These are phyloP conservation scores for Palloptera scutellata DNA, from an alignment of 2,888 invertebrate species.

Conservation along the genomic window DNA sequence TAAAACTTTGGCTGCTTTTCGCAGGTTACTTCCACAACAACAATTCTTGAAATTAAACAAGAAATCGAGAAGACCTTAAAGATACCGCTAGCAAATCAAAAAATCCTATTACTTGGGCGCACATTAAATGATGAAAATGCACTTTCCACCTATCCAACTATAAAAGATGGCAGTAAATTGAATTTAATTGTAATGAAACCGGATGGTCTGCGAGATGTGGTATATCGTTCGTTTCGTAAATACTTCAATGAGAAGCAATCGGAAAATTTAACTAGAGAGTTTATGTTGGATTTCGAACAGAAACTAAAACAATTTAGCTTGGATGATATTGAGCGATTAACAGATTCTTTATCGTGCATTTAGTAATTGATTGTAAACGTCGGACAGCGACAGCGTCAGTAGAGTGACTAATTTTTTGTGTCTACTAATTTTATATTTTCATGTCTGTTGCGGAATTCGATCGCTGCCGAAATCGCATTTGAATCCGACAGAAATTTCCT, in stretches of 20 bases:
- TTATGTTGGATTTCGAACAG: slow-evolving; percentile 59
- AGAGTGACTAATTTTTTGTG: too few species aligned
- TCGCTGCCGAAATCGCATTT: too few species aligned
- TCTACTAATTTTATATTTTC: too few species aligned
- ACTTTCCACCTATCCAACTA: slow-evolving; percentile 74
- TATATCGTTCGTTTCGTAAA: slow-evolving; percentile 62
- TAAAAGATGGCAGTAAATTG: slow-evolving; percentile 79
- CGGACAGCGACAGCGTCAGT: too few species aligned
- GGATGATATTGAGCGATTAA: slow-evolving; percentile 61
- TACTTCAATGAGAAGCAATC: slow-evolving; percentile 73
- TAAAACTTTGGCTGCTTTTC: neutral
- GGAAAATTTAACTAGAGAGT: slow-evolving; percentile 60
- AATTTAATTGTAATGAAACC: slow-evolving; percentile 75
- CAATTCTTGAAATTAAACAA: slow-evolving; percentile 75
- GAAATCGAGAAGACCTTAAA: slow-evolving; percentile 71
- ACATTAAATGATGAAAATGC: slow-evolving; percentile 76
- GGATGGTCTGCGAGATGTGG: slow-evolving; percentile 69
- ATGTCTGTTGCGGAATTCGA: too few species aligned
- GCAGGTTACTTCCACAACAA: slow-evolving; percentile 69
- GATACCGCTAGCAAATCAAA: slow-evolving; percentile 75
- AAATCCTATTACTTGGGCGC: slow-evolving; percentile 75
- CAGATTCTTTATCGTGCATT: slow-evolving; percentile 43
- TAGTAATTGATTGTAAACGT: neutral
- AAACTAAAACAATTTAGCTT: slow-evolving; percentile 58
- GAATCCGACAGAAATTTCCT: too few species aligned